Conservation (phyloP, 53 echinoderm and acorn worm species). For the Paracentrotus lividus region DNA sequence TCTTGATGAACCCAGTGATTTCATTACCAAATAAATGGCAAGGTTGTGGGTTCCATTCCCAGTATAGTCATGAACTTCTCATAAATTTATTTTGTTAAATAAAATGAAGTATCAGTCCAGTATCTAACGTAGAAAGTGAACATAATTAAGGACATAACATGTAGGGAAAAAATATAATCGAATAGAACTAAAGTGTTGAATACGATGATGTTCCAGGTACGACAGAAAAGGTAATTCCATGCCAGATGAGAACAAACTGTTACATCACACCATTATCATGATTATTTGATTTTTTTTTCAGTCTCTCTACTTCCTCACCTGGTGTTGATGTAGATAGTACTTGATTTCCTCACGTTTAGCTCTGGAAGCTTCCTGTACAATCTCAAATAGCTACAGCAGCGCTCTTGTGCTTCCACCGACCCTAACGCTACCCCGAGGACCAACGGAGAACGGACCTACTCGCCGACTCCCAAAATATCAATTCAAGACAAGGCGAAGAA, state of each 20-base stretch:
- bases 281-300: neutral
- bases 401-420: constrained; percentile 6
- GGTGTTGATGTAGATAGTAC: constrained; percentile 29
- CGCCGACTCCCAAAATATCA: constrained; percentile 47
- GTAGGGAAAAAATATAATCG: no score
- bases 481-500: constrained; percentile 19
- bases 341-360: constrained; percentile 4
- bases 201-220: no score
- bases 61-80: no score
- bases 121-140: no score
- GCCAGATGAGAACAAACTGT: neutral
- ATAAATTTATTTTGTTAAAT: no score
- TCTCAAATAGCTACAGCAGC: constrained; percentile 16
- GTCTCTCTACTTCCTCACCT: neutral
- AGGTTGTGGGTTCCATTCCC: no score
- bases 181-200: no score
- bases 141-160: no score
- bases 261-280: constrained; percentile 15
- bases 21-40: no score
- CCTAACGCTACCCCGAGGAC: constrained; percentile 22
- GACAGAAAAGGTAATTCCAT: neutral
- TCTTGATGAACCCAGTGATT: no score
- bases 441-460: neutral
- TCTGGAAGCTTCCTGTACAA: neutral
- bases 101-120: no score